Percentiles rank a stretch among this genome's conserved stretches.
These are phyloP conservation scores for Nasua narica DNA, from an alignment of 2,797 vertebrate genomes.

Conservation along the genomic window DNA sequence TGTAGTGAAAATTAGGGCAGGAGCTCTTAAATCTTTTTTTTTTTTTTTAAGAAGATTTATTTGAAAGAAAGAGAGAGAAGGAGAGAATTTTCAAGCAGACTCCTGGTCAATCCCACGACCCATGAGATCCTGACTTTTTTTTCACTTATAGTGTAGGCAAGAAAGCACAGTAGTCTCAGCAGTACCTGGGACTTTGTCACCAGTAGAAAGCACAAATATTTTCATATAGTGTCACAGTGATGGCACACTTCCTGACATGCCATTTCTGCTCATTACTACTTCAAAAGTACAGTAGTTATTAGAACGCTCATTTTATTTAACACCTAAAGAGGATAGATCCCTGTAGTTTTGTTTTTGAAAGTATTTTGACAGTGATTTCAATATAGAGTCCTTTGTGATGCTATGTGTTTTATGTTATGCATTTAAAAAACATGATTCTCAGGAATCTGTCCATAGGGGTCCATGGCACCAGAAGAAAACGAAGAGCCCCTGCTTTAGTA, in stretches of 20 bases:
- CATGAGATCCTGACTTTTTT: not conserved
- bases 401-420: constrained; percentile 6
- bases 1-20: not conserved
- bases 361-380: constrained; percentile 22
- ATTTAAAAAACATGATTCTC: constrained; percentile 18
- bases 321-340: constrained; percentile 24
- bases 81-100: not conserved
- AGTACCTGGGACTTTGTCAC: not conserved
- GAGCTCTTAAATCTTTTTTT: not conserved
- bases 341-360: constrained; percentile 34
- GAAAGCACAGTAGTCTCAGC: constrained; percentile 3
- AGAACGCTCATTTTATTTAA: constrained; percentile 12
- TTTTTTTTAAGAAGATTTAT: not conserved
- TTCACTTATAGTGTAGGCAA: not conserved
- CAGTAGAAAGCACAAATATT: constrained; percentile 31
- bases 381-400: not conserved
- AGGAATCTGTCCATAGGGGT: not conserved
- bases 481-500: constrained; percentile 3
- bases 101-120: not conserved
- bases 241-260: constrained; percentile 29
- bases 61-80: not conserved
- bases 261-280: constrained; percentile 8
- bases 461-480: not conserved
- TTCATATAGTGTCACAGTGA: not conserved
- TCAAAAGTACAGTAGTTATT: constrained; percentile 27